A percentile compares a stretch with the other conserved stretches of the same genome.
phyloP scores from a whole-genome alignment of 2,113 vertebrate species.

The Parus major region DNA sequence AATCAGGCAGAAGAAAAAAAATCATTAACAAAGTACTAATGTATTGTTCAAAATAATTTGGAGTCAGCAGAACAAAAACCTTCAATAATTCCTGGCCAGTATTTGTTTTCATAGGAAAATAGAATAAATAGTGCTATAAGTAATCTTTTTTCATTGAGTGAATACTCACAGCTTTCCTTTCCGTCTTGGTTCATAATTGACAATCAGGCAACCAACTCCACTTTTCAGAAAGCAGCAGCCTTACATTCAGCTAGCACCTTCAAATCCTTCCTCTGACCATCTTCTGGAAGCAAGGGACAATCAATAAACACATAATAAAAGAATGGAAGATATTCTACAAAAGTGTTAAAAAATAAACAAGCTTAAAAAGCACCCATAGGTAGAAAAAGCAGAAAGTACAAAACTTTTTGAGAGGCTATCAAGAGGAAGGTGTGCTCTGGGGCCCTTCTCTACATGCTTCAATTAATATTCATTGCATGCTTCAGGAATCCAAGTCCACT shows the following conservation, averaged over 20 bases:
- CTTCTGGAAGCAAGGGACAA: neutral
- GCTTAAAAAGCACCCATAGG: neutral
- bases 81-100: neutral
- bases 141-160: neutral
- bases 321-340: neutral
- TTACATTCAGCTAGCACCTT: neutral
- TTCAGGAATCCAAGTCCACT: neutral
- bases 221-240: neutral
- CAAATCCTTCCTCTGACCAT: neutral
- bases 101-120: neutral
- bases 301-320: neutral
- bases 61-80: neutral
- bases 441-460: neutral
- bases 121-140: neutral
- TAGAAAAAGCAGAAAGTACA: neutral
- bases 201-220: neutral
- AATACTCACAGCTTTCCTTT: neutral
- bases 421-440: neutral
- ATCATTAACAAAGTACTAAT: neutral
- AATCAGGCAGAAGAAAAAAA: neutral
- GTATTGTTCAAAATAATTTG: neutral
- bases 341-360: neutral
- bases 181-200: neutral
- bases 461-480: neutral
- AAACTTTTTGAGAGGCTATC: neutral